Evolutionary conservation across 2,888 invertebrate species (phyloP), one percentile per base, ranked within the genome.

Genomic region (Polia nebulosa): DNA sequence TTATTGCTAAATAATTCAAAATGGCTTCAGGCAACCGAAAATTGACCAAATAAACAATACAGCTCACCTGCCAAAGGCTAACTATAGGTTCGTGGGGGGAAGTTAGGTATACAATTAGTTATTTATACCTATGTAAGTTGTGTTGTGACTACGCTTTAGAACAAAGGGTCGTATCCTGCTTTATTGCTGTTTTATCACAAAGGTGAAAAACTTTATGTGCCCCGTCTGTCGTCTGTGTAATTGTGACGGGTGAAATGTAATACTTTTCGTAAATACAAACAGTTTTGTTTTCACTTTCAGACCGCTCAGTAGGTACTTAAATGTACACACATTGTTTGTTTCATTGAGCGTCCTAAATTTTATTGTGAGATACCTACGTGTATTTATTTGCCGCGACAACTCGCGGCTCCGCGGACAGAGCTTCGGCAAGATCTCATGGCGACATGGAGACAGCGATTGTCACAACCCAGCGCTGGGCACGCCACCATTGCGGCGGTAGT

Each of bases 41-140:
- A 83, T 84, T 83, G 47, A 82, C 81, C 80, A 77, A 84, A 85
- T 87, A 87, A 88, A 88, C 87, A 87, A 77, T 78, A 81, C 67
- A 69, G 59, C 58, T 75, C 77, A 81, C 81, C 78, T 84, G 13
- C 13, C 13, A 0, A 13, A 13, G 11, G 11, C 11, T 4, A 34
- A 13, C 34, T 0, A 34, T 7, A 1, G 13, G 34, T 13, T 34
- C 13, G 13, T 36, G 36, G 15, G 73, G 63, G 52, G 11, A 69
- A 74, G 63, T 29, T 11, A 51, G 51, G n/a, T 49, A 62, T 83
- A 81, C 82, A 78, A 85, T 85, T 87, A 76, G 39, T 62, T 70
- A 67, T 58, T 57, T 64, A 68, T 55, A 73, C 11, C 5, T 70
- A 39, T 20, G n/a, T 55, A 41, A 11, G 39, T 22, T 34, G n/a